Evolutionary conservation across 2,888 invertebrate species (phyloP), one percentile per base, ranked within the genome.

Genomic region (Pyrrhosoma nymphula): DNA sequence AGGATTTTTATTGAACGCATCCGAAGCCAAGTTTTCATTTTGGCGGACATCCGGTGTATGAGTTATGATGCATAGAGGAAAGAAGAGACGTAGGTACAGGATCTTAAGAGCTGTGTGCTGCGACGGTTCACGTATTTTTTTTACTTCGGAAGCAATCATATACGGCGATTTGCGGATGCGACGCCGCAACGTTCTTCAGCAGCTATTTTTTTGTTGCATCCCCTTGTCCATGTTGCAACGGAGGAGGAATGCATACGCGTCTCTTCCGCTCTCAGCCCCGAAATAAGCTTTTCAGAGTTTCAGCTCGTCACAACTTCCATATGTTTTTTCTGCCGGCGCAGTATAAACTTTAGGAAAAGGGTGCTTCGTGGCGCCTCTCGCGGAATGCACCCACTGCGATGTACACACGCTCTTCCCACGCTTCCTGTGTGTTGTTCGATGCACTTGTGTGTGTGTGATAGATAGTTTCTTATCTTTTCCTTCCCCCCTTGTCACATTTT

Each of bases 251-350:
- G 56, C 69, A 47, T 75, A n/a, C 26, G 35, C 82, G 30, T 30
- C 69, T 63, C 47, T 69, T 23, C 75, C 26, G n/a, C 35, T 20
- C 69, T 93, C 93, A 63, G n/a, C 69, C n/a, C 93, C n/a, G 69
- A 93, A 47, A 69, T 93, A 93, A 75, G 93, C 93, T 75, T 75
- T 93, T 93, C 93, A 26, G n/a, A 93, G 63, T 93, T 93, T 93
- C 8, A 47, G 18, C 69, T 69, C 16, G 39, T 39, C 69, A 69
- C 69, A 47, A n/a, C 55, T 93, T 47, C 93, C 93, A 47, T 55
- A 47, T 69, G 91, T 93, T 69, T 93, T 93, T 47, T 63, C 75
- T 93, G 69, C 47, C 55, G 35, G 23, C 91, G 69, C n/a, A 16
- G 69, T 26, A 35, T 91, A 55, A 93, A 93, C 69, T 93, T 93